Evolutionary conservation across 2,797 vertebrate genomes (phyloP).

Genomic region (Lacerta viridis): DNA sequence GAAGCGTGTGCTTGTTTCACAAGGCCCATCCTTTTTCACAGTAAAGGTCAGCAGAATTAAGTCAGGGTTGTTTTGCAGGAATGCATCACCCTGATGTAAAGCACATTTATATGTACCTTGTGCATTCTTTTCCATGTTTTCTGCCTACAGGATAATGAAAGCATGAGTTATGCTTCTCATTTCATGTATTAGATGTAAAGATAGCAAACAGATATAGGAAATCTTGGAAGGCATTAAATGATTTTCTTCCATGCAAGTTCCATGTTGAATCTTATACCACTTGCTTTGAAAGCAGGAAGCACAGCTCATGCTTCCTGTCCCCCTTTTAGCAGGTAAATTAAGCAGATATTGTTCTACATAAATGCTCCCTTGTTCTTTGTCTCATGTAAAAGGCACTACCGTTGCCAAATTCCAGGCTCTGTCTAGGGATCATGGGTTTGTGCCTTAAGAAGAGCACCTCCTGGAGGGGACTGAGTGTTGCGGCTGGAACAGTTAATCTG

Average conservation of each 20-base stretch:
- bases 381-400: not conserved
- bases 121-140: not conserved
- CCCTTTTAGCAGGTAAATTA: not conserved
- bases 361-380: not conserved
- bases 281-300: not conserved
- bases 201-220: not conserved
- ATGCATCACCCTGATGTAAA: not conserved
- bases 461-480: not conserved
- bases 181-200: not conserved
- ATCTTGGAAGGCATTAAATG: not conserved
- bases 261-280: not conserved
- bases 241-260: not conserved
- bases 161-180: not conserved
- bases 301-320: not conserved
- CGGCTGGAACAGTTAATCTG: constrained; percentile 47
- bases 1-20: not conserved
- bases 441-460: constrained; percentile 22
- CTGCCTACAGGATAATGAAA: not conserved
- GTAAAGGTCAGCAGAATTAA: not conserved
- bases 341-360: not conserved
- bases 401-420: not conserved
- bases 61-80: not conserved
- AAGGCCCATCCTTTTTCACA: not conserved
- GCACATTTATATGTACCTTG: not conserved
- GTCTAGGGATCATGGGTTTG: not conserved